These are phyloP conservation scores for Indri indri DNA, from an alignment of 2,113 vertebrate genomes.

Conservation along the genomic window DNA sequence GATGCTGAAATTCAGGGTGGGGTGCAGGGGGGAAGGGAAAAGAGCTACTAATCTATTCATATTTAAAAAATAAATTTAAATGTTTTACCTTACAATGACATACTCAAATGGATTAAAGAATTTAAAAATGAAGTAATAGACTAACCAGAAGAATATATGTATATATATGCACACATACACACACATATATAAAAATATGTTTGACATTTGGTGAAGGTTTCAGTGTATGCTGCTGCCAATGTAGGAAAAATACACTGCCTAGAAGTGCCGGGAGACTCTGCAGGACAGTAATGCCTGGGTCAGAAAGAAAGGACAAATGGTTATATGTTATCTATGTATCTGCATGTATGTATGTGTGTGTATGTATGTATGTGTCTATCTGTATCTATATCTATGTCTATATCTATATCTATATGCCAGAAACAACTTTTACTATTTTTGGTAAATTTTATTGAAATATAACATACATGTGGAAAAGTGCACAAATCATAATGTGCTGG, in stretches of 20 bases:
- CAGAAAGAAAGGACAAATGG: not conserved
- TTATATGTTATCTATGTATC: too few relatives aligned
- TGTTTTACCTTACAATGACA: not conserved
- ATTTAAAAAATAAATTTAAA: not conserved
- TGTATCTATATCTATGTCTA: too few relatives aligned
- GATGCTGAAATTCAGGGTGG: not conserved
- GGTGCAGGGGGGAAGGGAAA: too few relatives aligned
- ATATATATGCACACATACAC: not conserved
- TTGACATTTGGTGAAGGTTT: not conserved
- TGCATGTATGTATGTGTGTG: too few relatives aligned
- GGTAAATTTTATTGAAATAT: not conserved
- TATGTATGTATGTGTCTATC: too few relatives aligned
- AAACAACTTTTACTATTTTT: not conserved
- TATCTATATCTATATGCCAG: not conserved
- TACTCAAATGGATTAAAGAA: not conserved
- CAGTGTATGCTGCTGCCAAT: not conserved
- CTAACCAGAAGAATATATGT: not conserved
- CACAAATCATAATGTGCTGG: not conserved
- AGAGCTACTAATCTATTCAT: not conserved
- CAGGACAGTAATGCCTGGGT: not conserved
- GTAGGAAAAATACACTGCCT: not conserved
- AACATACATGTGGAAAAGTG: not conserved
- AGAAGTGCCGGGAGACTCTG: too few relatives aligned
- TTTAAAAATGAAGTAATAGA: not conserved
- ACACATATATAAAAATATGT: too few relatives aligned